Percentiles rank a stretch among this genome's conserved stretches.
These are phyloP conservation scores for Drosophila repleta DNA, from an alignment of 1,140 invertebrate genomes.

Conservation along the genomic window DNA sequence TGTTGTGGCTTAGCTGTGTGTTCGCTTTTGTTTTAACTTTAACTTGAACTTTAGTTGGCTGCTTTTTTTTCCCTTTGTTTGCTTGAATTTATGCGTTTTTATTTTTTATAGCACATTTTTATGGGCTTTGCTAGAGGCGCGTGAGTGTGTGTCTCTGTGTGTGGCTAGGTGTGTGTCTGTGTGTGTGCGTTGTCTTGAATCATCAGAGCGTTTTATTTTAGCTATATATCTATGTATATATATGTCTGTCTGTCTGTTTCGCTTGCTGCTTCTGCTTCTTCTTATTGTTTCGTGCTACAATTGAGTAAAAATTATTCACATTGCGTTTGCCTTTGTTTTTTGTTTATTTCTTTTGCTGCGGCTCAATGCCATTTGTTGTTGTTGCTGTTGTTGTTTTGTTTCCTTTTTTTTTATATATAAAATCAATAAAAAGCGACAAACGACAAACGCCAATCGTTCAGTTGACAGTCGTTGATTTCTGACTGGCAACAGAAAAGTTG, in stretches of 20 bases:
- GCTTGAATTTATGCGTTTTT: conserved; percentile 66
- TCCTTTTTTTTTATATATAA: conserved; percentile 40
- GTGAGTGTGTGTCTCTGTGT: conserved; percentile 8
- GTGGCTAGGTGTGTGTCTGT: conserved; percentile 27
- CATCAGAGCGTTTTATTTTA: conserved; percentile 21
- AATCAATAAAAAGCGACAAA: conserved; percentile 68
- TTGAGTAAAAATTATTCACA: conserved; percentile 72
- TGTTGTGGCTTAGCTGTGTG: not conserved
- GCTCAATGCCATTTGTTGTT: conserved; percentile 37
- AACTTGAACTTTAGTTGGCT: conserved; percentile 49
- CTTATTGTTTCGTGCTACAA: conserved; percentile 59
- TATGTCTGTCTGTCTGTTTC: not conserved
- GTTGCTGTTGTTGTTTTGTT: conserved; percentile 23
- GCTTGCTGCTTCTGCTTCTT: conserved; percentile 8
- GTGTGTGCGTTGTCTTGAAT: conserved; percentile 42
- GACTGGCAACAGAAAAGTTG: conserved; percentile 8
- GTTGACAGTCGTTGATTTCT: conserved; percentile 38
- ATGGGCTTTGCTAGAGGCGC: conserved; percentile 25
- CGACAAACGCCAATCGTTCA: conserved; percentile 5
- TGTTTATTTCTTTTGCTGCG: conserved; percentile 44
- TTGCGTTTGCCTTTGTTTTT: conserved; percentile 58
- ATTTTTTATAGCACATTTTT: conserved; percentile 73
- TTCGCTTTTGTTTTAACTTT: conserved; percentile 41
- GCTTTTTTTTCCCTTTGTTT: conserved; percentile 26
- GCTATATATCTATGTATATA: conserved; percentile 5